Evolutionary conservation across 2,888 invertebrate species (phyloP), one percentile per base, ranked within the genome.

Genomic region (Amphipoea lucens): DNA sequence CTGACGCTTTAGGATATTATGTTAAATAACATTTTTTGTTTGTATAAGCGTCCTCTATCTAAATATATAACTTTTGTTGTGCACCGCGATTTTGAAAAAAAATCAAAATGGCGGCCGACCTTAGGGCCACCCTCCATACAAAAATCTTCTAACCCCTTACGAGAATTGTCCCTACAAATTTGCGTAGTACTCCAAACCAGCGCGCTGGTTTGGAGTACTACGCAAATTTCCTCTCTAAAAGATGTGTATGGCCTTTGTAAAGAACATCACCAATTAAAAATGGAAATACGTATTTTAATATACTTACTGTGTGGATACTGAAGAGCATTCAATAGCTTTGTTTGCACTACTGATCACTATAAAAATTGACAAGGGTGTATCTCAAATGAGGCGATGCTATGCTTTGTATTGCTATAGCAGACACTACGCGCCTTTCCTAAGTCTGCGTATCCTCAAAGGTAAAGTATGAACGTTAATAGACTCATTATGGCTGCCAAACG

Each of bases 401-500:
- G 45, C 23, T 42, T n/a, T 17, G 14, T n/a, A 78, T 51, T 57
- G 23, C n/a, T 62, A 9, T 2, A 70, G 17, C 36, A 62, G n/a
- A 42, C 54, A n/a, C 6, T 17, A 54, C 20, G 51, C 36, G 17
- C 20, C 51, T 29, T 62, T 45, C 66, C 11, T 36, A 29, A 71
- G 42, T 78, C 85, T 81, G 85, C 71, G 76, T 71, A 78, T 81
- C 76, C 76, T 87, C 76, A 85, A 76, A 70, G 69, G 36, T 48
- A 78, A 75, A 69, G 45, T 51, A 73, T 71, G 54, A 51, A 63
- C 66, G n/a, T 76, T 84, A 76, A 78, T 71, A 71, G 48, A 48
- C 71, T 45, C 81, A 81, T 88, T 87, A 88, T 79, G 67, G 68
- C 70, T 87, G 84, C 72, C 79, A 81, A 88, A 88, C 76, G 87